phyloP scores from a whole-genome alignment of 2,113 vertebrate genomes.

The Anguilla japonica region DNA sequence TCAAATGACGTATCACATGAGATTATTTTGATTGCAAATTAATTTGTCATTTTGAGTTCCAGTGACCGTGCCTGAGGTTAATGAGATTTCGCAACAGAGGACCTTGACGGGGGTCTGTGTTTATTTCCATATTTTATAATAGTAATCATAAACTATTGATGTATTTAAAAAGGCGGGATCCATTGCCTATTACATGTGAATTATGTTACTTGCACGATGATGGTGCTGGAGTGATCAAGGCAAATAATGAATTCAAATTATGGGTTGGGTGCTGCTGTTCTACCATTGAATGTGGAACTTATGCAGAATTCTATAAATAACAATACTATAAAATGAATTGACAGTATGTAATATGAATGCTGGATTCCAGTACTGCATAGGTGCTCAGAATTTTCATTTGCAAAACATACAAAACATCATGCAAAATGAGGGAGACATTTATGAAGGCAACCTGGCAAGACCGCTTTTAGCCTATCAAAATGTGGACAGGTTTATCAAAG shows the following conservation, averaged over 20 bases:
- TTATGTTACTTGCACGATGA: background rate
- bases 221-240: background rate
- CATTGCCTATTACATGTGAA: constrained; percentile 26
- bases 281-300: too few species aligned
- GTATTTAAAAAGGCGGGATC: constrained; percentile 19
- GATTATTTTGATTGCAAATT: constrained; percentile 1
- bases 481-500: too few species aligned
- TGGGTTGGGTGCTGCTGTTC: background rate
- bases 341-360: too few species aligned
- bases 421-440: too few species aligned
- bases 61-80: constrained; percentile 48
- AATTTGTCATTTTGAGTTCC: constrained; percentile 9
- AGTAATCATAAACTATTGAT: constrained; percentile 25
- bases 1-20: constrained; percentile 14
- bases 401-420: too few species aligned
- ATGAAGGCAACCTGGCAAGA: too few species aligned
- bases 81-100: constrained; percentile 49
- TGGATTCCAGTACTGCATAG: too few species aligned
- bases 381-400: too few species aligned
- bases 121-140: constrained; percentile 16
- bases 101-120: constrained; percentile 13
- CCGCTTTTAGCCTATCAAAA: too few species aligned
- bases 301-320: too few species aligned
- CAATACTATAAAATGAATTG: too few species aligned
- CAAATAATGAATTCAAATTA: too few species aligned